A percentile compares a stretch with the other conserved stretches of the same genome.
These are phyloP conservation scores for Cephus nigrinus DNA, from an alignment of 2,888 invertebrate species.

Conservation along the genomic window DNA sequence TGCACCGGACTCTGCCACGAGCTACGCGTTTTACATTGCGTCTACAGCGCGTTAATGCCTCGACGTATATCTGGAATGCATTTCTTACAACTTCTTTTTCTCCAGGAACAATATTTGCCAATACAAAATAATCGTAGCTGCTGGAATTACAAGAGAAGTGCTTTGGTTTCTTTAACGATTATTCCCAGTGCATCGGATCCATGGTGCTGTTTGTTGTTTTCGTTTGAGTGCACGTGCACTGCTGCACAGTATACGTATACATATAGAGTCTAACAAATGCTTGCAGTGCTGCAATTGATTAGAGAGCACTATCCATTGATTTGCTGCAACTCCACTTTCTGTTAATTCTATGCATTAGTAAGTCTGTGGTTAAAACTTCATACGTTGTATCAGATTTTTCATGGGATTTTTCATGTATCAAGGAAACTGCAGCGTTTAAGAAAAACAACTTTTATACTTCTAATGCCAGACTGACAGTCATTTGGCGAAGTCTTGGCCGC, in stretches of 20 bases:
- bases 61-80: neutral
- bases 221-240: neutral
- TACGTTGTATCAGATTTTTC: neutral
- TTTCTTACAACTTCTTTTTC: neutral
- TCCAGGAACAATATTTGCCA: neutral
- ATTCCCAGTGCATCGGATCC: neutral
- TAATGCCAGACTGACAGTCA: conserved; percentile 22
- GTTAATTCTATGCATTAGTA: neutral
- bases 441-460: neutral
- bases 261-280: neutral
- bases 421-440: neutral
- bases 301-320: neutral
- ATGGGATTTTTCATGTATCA: neutral
- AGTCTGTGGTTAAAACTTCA: neutral
- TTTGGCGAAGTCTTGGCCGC: conserved; percentile 27
- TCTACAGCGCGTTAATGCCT: neutral
- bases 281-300: neutral
- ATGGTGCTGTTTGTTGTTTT: neutral
- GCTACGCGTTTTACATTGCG: neutral
- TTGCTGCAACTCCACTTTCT: neutral
- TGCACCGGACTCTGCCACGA: neutral
- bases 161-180: neutral
- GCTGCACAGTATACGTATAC: neutral
- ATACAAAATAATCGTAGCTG: neutral
- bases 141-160: neutral